Evolutionary conservation across 1,140 invertebrate genomes (phyloP), one percentile per base, ranked within the genome.

Genomic region (Brachystomella parvula): DNA sequence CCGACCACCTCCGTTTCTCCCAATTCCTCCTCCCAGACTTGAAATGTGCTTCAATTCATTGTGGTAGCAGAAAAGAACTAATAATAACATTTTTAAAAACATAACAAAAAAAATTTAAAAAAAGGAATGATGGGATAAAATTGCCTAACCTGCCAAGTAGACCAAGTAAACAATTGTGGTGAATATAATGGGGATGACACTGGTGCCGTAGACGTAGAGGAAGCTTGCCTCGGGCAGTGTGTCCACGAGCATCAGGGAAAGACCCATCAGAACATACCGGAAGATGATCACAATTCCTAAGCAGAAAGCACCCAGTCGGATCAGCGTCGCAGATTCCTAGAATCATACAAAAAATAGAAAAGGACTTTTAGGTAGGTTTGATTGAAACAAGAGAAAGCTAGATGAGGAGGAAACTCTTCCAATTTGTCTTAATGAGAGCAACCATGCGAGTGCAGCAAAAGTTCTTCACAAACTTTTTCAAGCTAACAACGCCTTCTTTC

Each of bases 121-220:
- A n/a, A n/a, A n/a, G n/a, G n/a, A n/a, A n/a, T n/a, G n/a, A n/a
- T n/a, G n/a, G n/a, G n/a, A n/a, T n/a, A n/a, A n/a, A n/a, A n/a
- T n/a, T n/a, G n/a, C n/a, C n/a, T n/a, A n/a, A n/a, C n/a, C 31
- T n/a, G 67, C 66, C 67, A 71, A 64, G 59, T 71, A 71, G 53
- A 71, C 64, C 19, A 71, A 35, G 67, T 71, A 71, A 9, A 71
- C 35, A 30, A 71, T 53, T 3, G 26, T 24, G 2, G 67, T 71
- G 64, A 68, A 71, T 21, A 68, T 62, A 1, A 71, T 29, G 3
- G 70, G 67, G 6, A 60, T 32, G 1, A 69, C 64, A 49, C 63
- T 61, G 1, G 31, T 66, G 6, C 70, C 70, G 26, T 68, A 68
- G 19, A 61, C 63, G 59, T 71, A 65, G 0, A 71, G 61, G 47